A percentile compares a stretch with the other conserved stretches of the same genome.
phyloP scores from a whole-genome alignment of 2,113 vertebrate genomes.

The Sclerurus mexicanus region DNA sequence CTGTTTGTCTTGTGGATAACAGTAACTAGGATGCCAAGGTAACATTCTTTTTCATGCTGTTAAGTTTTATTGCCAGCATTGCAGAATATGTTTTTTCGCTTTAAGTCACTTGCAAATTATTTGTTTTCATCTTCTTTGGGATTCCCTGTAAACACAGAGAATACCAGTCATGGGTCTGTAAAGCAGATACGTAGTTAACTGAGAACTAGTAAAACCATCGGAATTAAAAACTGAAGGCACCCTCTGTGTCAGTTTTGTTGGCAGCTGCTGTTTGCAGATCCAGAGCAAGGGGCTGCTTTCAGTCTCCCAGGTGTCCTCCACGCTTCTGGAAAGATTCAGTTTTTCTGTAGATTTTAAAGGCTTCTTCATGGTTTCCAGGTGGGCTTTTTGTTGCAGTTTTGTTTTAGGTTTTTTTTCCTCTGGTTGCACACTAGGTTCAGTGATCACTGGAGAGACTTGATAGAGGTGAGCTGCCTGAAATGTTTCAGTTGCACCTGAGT shows the following conservation, averaged over 20 bases:
- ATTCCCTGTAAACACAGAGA: background rate
- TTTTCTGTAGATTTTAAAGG: background rate
- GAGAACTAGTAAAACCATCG: background rate
- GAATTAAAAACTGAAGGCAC: background rate
- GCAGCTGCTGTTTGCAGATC: background rate
- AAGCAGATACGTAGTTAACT: background rate
- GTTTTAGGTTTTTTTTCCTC: background rate
- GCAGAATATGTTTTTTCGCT: background rate
- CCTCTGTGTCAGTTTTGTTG: rapidly evolving
- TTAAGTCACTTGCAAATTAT: background rate
- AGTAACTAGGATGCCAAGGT: background rate
- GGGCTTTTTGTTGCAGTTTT: background rate
- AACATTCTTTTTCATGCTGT: background rate
- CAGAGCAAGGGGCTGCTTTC: background rate
- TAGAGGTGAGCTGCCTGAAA: background rate
- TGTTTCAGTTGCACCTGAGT: background rate
- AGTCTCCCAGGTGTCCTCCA: background rate
- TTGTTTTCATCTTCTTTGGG: background rate
- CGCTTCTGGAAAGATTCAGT: background rate
- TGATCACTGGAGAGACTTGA: background rate
- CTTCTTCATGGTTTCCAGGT: background rate
- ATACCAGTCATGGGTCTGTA: background rate
- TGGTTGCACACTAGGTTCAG: background rate
- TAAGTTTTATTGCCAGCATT: background rate
- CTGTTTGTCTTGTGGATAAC: background rate